A percentile compares a stretch with the other conserved stretches of the same genome.
These are phyloP conservation scores for Catocala sponsa DNA, from an alignment of 2,888 invertebrate genomes.

Conservation along the genomic window DNA sequence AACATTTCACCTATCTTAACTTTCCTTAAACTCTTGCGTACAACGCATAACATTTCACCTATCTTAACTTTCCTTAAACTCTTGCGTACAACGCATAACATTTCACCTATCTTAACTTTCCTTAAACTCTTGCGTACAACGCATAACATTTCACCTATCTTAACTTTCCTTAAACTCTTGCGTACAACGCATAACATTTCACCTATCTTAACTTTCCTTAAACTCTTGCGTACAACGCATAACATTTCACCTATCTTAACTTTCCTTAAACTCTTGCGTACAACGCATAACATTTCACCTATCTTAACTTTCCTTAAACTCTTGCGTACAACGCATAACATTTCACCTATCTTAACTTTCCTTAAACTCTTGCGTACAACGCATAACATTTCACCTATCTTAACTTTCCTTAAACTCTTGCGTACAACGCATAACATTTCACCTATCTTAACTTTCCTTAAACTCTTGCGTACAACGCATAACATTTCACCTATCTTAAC, in stretches of 20 bases:
- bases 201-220: no score
- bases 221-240: neutral
- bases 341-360: no score
- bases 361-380: neutral
- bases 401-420: no score
- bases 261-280: neutral
- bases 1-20: neutral
- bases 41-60: slow-evolving; percentile 9
- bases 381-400: slow-evolving; percentile 8
- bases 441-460: no score
- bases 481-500: neutral
- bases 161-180: no score
- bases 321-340: slow-evolving; percentile 2
- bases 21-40: neutral
- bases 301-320: no score
- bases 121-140: neutral
- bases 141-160: slow-evolving; percentile 8
- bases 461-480: neutral
- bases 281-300: slow-evolving; percentile 9
- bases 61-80: no score
- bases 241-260: neutral
- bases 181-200: slow-evolving; percentile 7
- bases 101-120: no score
- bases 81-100: slow-evolving; percentile 2
- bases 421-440: slow-evolving; percentile 7